A percentile compares a stretch with the other conserved stretches of the same genome.
These are phyloP conservation scores for Hydrolagus affinis DNA, from an alignment of 2,113 vertebrate species.

Conservation along the genomic window DNA sequence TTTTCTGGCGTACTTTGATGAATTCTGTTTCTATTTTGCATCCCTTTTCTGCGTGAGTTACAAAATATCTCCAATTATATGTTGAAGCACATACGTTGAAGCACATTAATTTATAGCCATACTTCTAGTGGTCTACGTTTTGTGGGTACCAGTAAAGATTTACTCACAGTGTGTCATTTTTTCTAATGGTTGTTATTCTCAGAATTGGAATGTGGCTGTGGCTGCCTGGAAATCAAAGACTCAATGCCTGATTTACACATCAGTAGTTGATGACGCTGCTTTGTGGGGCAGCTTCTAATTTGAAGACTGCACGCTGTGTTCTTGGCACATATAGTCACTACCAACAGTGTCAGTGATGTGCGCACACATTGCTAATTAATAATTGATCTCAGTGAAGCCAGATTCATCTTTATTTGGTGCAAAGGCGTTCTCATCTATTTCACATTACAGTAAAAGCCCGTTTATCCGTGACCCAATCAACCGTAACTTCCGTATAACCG, in stretches of 20 bases:
- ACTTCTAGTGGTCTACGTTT: not conserved
- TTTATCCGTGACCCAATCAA: no score
- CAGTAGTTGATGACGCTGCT: conserved; percentile 3
- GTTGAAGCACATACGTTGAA: not conserved
- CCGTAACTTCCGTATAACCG: no score
- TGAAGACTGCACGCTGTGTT: not conserved
- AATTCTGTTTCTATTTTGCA: not conserved
- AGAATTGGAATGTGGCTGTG: not conserved
- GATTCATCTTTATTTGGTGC: not conserved
- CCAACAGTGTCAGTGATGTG: conserved; percentile 12
- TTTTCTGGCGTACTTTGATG: not conserved
- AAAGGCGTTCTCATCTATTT: not conserved
- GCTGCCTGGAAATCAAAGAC: not conserved
- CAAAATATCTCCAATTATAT: not conserved
- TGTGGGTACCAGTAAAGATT: not conserved
- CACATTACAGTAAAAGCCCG: no score
- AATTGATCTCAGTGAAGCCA: not conserved
- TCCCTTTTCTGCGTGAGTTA: not conserved
- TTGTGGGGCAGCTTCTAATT: no score
- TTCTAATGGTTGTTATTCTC: not conserved
- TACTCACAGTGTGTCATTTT: conserved; percentile 5
- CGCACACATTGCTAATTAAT: not conserved
- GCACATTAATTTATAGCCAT: not conserved
- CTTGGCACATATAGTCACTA: not conserved
- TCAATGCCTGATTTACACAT: not conserved